A percentile compares a stretch with the other conserved stretches of the same genome.
Conservation (phyloP, 2,888 invertebrate species). For the Aphodius sticticus region DNA sequence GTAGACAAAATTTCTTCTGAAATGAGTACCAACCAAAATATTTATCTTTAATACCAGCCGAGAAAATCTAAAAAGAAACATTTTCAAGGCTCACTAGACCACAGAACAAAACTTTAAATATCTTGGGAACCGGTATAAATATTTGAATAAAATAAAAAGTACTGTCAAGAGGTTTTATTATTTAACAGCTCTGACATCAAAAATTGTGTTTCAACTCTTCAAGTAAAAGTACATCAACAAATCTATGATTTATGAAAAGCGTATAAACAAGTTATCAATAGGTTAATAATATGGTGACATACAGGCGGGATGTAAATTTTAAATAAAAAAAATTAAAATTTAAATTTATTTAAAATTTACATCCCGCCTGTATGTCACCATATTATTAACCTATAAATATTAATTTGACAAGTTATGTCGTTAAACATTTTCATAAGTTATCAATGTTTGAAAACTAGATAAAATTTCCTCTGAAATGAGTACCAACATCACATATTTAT, state of each 20-base stretch:
- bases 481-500: neutral
- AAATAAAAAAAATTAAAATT: too few species aligned
- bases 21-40: neutral
- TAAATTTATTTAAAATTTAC: too few species aligned
- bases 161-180: neutral
- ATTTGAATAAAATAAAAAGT: too few species aligned
- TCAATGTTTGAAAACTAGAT: neutral
- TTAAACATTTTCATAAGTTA: conserved; percentile 71
- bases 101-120: neutral
- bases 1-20: neutral
- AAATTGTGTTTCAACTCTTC: too few species aligned
- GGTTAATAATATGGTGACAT: too few species aligned
- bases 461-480: neutral
- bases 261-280: conserved; percentile 73
- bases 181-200: neutral
- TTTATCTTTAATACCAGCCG: neutral
- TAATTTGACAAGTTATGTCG: too few species aligned
- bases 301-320: too few species aligned
- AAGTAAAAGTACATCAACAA: too few species aligned
- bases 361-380: too few species aligned
- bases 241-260: conserved; percentile 64
- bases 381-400: too few species aligned
- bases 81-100: neutral
- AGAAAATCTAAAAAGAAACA: neutral
- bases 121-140: too few species aligned